Base-by-base conservation (phyloP, 1,140 invertebrate genomes). In the Drosophila orosa region DNA sequence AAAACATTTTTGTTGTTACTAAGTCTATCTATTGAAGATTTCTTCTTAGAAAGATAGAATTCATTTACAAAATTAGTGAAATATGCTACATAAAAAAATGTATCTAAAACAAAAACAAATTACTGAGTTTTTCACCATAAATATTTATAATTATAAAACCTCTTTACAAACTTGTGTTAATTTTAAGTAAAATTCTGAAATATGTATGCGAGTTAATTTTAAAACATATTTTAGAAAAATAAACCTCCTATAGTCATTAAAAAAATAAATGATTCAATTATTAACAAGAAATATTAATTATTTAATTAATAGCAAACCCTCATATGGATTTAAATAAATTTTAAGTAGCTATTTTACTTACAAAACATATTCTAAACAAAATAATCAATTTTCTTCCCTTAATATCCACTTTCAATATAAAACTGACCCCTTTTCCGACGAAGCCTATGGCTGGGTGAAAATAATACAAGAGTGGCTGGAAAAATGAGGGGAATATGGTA, bases 401-500 rank as follows among this genome's bases (percentile, higher is more conserved):
- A 47, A 27, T 17, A 29, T 7, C 25, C 1, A 10, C 5, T 8
- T 19, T 2, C 4, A 25, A 25, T 1, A 1, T 3, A 22, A 24
- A 59, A 33, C 5, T 6, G 0, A 10, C 13, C 22, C 45, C 29
- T 13, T 19, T 35, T 7, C 9, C 10, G 13, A 0, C 25, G 37
- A 31, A 31, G 65, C 45, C 65, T 7, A 45, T 68, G 60, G 1
- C 3, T 3, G 29, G 9, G 27, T 29, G 17, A 63, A 52, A 66
- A 68, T 17, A 66, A 31, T 42, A 29, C 25, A 42, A 66, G 25
- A 66, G 27, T 52, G 25, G 9, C 62, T 67, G 66, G 63, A 67
- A 66, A 68, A 60, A 42, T 5, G 44, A 50, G 60, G 67, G 67
- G 50, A 71, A 71, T 47, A 27, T 39, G 40, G 13, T 48, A 57